phyloP scores from a whole-genome alignment of 2,797 vertebrate species.

The Neostethus bicornis region DNA sequence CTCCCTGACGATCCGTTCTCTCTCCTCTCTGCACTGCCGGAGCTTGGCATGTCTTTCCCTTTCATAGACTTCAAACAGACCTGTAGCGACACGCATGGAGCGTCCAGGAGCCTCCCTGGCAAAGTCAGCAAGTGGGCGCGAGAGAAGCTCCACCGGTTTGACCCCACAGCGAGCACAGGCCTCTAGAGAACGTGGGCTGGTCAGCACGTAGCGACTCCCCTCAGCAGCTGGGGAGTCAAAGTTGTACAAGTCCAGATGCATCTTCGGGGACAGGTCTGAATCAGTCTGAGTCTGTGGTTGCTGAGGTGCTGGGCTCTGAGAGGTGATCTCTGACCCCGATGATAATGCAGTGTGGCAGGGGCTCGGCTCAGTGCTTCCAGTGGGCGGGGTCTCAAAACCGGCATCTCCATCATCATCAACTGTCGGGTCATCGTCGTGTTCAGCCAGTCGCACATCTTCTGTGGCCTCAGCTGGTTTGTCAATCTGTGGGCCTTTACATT shows the following conservation, averaged over 20 bases:
- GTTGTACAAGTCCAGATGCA: slow-evolving; percentile 96
- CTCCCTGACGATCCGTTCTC: slow-evolving; percentile 90
- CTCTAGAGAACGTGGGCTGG: slow-evolving; percentile 94
- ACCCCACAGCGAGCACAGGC: slow-evolving; percentile 94
- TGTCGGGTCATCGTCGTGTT: slow-evolving; percentile 68
- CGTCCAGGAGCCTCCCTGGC: slow-evolving; percentile 90
- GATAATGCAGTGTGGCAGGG: slow-evolving; percentile 55
- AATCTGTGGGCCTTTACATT: slow-evolving; percentile 68
- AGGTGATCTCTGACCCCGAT: slow-evolving; percentile 3
- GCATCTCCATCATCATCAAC: slow-evolving; percentile 69
- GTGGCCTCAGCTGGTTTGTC: slow-evolving; percentile 60
- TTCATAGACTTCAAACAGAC: slow-evolving; percentile 93
- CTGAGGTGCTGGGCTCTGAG: slow-evolving; percentile 23
- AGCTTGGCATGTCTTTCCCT: slow-evolving; percentile 89
- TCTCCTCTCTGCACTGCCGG: slow-evolving; percentile 90
- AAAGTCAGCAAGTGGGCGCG: slow-evolving; percentile 86
- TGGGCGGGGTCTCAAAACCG: slow-evolving; percentile 68
- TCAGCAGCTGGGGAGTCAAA: slow-evolving; percentile 91
- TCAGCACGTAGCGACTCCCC: slow-evolving; percentile 96
- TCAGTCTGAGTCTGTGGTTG: slow-evolving; percentile 46
- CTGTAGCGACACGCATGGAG: slow-evolving; percentile 92
- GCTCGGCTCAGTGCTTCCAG: slow-evolving; percentile 64
- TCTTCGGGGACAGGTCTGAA: slow-evolving; percentile 80
- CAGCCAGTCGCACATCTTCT: slow-evolving; percentile 65
- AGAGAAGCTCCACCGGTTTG: slow-evolving; percentile 93